These are phyloP conservation scores for Colius striatus DNA, from an alignment of 2,113 vertebrate genomes.

Conservation along the genomic window DNA sequence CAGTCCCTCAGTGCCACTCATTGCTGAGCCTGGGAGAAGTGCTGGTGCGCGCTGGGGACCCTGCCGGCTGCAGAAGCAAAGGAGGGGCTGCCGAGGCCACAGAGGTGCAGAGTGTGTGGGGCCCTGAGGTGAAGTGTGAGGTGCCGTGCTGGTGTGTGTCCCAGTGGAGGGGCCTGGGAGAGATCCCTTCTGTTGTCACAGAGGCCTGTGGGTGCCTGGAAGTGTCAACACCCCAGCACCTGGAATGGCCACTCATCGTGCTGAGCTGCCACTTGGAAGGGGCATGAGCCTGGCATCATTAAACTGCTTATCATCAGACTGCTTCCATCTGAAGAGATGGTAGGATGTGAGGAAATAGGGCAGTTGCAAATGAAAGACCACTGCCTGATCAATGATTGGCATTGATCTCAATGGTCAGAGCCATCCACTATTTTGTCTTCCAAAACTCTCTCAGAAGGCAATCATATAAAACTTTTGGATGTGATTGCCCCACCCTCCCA, in stretches of 20 bases:
- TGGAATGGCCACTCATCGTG: accelerated
- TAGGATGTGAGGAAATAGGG: accelerated
- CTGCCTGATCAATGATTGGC: no score
- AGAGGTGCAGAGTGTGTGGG: no score
- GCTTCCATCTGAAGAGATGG: accelerated
- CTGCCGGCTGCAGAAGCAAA: no score
- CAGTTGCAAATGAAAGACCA: not conserved
- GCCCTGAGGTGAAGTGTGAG: no score
- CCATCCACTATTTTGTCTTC: not conserved
- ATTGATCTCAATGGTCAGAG: not conserved
- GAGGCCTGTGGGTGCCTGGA: not conserved
- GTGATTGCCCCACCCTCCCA: not conserved
- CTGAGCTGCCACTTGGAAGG: accelerated
- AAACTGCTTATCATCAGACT: no score
- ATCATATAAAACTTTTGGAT: not conserved
- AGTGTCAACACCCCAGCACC: not conserved
- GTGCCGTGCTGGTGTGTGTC: not conserved
- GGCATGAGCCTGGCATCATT: not conserved
- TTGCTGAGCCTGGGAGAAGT: accelerated
- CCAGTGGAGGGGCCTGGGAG: not conserved
- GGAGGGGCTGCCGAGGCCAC: no score
- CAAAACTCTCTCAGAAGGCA: not conserved
- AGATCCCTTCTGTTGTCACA: no score
- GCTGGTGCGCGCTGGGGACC: no score
- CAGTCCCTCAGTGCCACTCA: accelerated